Evolutionary conservation across 2,113 vertebrate species (phyloP).

Genomic region (Argyrosomus japonicus): DNA sequence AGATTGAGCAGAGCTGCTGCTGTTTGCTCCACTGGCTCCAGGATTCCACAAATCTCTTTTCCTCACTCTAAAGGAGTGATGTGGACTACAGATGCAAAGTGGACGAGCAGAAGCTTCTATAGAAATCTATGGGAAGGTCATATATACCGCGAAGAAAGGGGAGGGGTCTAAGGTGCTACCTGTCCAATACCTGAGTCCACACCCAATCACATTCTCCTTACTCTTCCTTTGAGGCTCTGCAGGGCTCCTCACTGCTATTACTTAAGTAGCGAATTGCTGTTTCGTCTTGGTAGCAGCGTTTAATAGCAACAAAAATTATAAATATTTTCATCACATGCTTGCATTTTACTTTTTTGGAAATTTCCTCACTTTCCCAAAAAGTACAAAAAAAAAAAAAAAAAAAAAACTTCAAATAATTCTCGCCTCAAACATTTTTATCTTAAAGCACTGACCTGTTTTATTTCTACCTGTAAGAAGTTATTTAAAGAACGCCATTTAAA

Average conservation of each 20-base stretch:
- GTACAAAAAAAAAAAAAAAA: background rate
- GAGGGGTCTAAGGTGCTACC: slow-evolving; percentile 92
- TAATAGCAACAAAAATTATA: background rate
- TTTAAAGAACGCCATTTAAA: background rate
- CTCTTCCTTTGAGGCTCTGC: slow-evolving; percentile 88
- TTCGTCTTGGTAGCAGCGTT: background rate
- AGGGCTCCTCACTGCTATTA: slow-evolving; percentile 38
- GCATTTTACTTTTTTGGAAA: background rate
- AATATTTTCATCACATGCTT: background rate
- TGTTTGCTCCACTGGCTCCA: slow-evolving; percentile 98
- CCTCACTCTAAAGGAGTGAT: slow-evolving; percentile 84
- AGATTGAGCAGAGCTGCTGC: slow-evolving; percentile 95
- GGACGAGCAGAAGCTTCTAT: slow-evolving; percentile 88
- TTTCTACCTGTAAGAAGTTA: background rate
- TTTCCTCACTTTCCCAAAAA: background rate
- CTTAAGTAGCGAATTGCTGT: background rate
- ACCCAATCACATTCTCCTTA: slow-evolving; percentile 85
- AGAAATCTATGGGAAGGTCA: slow-evolving; percentile 89
- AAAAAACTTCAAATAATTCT: background rate
- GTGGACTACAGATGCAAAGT: slow-evolving; percentile 83
- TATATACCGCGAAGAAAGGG: slow-evolving; percentile 92
- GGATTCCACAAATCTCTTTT: slow-evolving; percentile 92
- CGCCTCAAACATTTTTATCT: background rate
- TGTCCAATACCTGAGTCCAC: slow-evolving; percentile 95
- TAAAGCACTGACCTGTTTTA: background rate